Evolutionary conservation across 2,888 invertebrate species (phyloP), one percentile per base, ranked within the genome.

Genomic region (Xestobium rufovillosum): DNA sequence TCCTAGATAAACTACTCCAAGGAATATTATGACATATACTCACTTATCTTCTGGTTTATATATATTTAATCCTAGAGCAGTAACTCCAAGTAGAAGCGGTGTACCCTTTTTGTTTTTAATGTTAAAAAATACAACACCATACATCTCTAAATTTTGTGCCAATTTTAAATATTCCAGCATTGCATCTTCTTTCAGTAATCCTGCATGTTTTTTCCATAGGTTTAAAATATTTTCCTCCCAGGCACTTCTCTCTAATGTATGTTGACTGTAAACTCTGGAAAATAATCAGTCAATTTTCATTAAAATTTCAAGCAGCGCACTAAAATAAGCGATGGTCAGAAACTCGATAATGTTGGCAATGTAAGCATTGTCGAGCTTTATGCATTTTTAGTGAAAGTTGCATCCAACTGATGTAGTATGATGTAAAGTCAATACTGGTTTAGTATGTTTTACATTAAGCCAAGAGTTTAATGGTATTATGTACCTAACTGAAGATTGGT

Each of bases 151-250:
- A 70, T 95, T 94, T 72, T 95, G 92, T 42, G 90, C 90, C 51
- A 95, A 84, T 73, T 94, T 95, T 55, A 98, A 74, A 69, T 97
- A 97, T 69, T 98, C 97, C 84, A 97, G 85, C 95, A 96, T 96
- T 51, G 95, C 94, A 67, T 97, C 96, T 65, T 97, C 97, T 51
- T 86, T 79, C 54, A 86, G 69, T 84, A 86, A 81, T 28, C 83
- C 84, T 63, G 80, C 80, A 64, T 90, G 94, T 68, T 96, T 95
- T 60, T 84, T 83, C 89, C 94, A 97, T 96, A 97, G 96, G 57
- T 85, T 91, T 52, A 87, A 85, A 60, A 98, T 92, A 57, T 91
- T 86, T 57, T 85, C 85, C 67, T 96, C 94, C 96, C 97, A 98
- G 65, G 95, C 92, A 32, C 91, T 89, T 63, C 86, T 83, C 43